Evolutionary conservation across 2,113 vertebrate species (phyloP), one percentile per base, ranked within the genome.

Genomic region (Boulengerochromis microlepis): DNA sequence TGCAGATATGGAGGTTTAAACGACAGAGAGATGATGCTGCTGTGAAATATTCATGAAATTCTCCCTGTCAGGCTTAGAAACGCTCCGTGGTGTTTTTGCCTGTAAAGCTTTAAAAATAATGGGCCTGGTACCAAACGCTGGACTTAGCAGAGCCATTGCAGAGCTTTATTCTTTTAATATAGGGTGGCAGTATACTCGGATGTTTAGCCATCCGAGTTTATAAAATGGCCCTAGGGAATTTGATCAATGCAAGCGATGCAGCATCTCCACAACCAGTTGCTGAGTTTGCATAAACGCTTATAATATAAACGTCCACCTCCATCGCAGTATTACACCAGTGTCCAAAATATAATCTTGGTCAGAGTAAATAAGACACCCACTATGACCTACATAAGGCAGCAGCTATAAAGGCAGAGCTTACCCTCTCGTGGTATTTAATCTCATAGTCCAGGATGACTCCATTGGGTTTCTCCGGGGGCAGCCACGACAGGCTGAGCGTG

Each of bases 401-500:
- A n/a, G 74, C 26, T 52, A 78, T 52, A 64, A 91, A 89, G 71
- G 82, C 33, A 56, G 80, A 13, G 90, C 92, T 96, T 95, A 99
- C 99, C 98, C 98, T 98, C 95, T 99, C 98, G 0, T 98, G 98
- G 96, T 99, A 99, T 94, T 99, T 99, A 93, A 99, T 99, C 95
- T 99, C 99, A 1, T 99, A 99, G 97, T 99, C 99, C 78, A 99
- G 97, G 94, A 99, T 99, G 95, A 99, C 98, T 53, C 99, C 99
- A 0, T 99, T 99, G 90, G 99, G 98, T 89, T 97, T 97, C 92
- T 99, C 98, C 0, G 99, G 99, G 4, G 98, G 98, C 5, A 98
- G 97, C 99, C 99, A 99, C 0, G 99, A 99, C 89, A 99, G 94
- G 0, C 98, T 99, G 93, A 99, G 97, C 78, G 98, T 98, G 96